Evolutionary conservation across 2,888 invertebrate genomes (phyloP), one percentile per base, ranked within the genome.

Genomic region (Barypeithes pellucidus): DNA sequence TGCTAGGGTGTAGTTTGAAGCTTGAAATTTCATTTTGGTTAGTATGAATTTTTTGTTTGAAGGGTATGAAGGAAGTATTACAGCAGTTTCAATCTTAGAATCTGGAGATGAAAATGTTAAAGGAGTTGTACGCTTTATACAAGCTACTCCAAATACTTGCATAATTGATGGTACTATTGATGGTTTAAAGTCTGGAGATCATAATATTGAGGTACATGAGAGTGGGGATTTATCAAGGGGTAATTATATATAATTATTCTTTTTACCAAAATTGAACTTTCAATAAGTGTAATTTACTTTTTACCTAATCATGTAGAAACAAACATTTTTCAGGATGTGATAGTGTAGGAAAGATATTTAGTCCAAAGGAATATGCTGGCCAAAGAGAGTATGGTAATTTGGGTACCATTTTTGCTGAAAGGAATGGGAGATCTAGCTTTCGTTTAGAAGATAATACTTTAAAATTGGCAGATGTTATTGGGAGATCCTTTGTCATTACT

Each of bases 141-240:
- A 94, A 86, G 85, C 87, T 0, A 82, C 85, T 76, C 87, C 88
- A 14, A 84, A 89, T 47, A 87, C 86, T 0, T 91, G 94, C 62
- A 88, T 96, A 0, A 89, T 95, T 2, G 97, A 97, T 82, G 96
- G 96, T 0, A 93, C 94, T 1, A 86, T 97, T 2, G 96, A 96
- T 86, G 95, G 95, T 0, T 87, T 97, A 52, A 78, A 87, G 0
- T 89, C 89, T 36, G 94, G 93, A 77, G 86, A 83, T 67, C 89
- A 91, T 82, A 87, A 88, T 3, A 82, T 92, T 47, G 88, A 88
- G 77, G 86, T 94, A 45, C 92, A 94, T 80, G 93, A 94, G 85
- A 90, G 89, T 82, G 94, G 94, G 0, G 94, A 94, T 85, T 85
- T 94, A 60, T 92, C 93, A 0, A 79, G 87, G 20, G 50, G 50